Evolutionary conservation across 2,113 vertebrate genomes (phyloP).

Genomic region (Okapia johnstoni): DNA sequence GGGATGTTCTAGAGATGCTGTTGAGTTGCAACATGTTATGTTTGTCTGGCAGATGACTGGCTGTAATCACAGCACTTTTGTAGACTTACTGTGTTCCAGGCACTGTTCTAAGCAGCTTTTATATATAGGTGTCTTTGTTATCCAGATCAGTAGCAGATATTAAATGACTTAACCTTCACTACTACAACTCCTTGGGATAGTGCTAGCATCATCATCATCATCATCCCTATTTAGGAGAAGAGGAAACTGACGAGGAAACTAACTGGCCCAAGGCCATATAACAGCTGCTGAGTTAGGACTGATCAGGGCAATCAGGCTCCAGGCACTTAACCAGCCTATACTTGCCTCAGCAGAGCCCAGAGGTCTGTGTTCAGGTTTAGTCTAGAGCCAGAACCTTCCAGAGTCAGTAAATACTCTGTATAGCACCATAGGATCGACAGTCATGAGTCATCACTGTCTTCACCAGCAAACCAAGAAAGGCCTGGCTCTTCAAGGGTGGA

Average conservation of each 20-base stretch:
- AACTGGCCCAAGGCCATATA: neutral
- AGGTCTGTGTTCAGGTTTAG: neutral
- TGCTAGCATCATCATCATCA: neutral
- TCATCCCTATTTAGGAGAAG: neutral
- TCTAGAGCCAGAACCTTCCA: neutral
- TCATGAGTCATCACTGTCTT: neutral
- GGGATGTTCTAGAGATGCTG: neutral
- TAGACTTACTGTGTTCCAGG: neutral
- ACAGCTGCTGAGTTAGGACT: neutral
- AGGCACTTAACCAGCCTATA: neutral
- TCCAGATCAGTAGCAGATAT: neutral
- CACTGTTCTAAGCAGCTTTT: neutral
- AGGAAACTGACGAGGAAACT: neutral
- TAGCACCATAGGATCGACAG: neutral
- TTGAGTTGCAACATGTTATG: neutral
- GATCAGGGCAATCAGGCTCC: neutral
- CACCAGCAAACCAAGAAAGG: neutral
- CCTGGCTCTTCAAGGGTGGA: neutral
- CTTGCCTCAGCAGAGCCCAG: neutral
- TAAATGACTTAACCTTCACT: neutral
- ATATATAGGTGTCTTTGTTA: neutral
- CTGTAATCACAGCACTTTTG: neutral
- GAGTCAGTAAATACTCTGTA: neutral
- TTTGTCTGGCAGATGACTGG: neutral
- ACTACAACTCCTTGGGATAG: neutral